These are phyloP conservation scores for Clarias fuscus DNA, from an alignment of 2,797 vertebrate species.

Conservation along the genomic window DNA sequence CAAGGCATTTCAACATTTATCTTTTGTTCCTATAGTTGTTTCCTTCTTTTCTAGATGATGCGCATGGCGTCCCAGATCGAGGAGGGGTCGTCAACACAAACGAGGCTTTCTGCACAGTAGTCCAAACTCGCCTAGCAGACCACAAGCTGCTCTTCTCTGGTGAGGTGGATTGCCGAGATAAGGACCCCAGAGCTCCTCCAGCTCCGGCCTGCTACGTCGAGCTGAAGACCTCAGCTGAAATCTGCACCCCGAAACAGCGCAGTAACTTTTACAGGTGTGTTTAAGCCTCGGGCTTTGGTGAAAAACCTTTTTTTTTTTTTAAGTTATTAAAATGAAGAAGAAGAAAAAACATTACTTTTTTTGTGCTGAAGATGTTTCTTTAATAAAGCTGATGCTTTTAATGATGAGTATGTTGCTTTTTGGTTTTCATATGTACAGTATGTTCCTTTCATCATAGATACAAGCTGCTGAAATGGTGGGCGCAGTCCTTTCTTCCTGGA, in stretches of 20 bases:
- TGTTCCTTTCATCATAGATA: slow-evolving; percentile 64
- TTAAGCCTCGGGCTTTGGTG: background rate
- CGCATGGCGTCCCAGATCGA: slow-evolving; percentile 71
- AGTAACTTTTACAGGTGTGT: slow-evolving; percentile 85
- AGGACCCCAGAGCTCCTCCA: slow-evolving; percentile 66
- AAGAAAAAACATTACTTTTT: no score
- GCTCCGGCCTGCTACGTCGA: slow-evolving; percentile 86
- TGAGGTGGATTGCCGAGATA: slow-evolving; percentile 86
- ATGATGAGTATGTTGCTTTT: background rate
- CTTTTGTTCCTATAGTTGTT: background rate
- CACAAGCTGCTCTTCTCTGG: slow-evolving; percentile 87
- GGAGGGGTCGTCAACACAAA: slow-evolving; percentile 88
- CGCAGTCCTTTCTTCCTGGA: slow-evolving; percentile 83
- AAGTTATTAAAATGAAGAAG: no score
- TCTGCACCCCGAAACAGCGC: slow-evolving; percentile 83
- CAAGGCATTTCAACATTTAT: background rate
- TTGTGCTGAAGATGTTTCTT: background rate
- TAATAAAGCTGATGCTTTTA: background rate
- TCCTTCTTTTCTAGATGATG: slow-evolving; percentile 60
- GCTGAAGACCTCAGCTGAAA: slow-evolving; percentile 88
- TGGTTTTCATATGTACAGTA: background rate
- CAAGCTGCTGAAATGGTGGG: slow-evolving; percentile 85
- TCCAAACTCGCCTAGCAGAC: slow-evolving; percentile 80
- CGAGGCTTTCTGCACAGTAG: slow-evolving; percentile 89
- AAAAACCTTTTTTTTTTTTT: background rate